A percentile compares a stretch with the other conserved stretches of the same genome.
Conservation (phyloP, 2,113 vertebrate genomes). For the Myocastor coypus region DNA sequence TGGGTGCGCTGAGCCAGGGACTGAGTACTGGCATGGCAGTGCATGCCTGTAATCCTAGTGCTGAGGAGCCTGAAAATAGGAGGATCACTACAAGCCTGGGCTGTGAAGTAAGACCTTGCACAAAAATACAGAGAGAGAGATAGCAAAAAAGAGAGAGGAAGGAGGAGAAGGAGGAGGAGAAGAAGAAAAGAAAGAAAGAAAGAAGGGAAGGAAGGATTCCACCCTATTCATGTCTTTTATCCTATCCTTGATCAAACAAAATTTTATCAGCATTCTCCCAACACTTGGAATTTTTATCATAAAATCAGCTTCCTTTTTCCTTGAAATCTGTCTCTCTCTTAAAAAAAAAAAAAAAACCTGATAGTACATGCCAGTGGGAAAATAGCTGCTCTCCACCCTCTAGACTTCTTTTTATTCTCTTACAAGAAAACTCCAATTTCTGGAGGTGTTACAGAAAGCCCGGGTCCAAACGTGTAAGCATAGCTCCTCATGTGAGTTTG, state of each 20-base stretch:
- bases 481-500: neutral
- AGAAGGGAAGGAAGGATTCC: too few relatives aligned
- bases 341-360: neutral
- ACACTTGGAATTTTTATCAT: slow-evolving; percentile 34
- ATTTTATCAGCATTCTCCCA: slow-evolving; percentile 8
- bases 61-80: too few relatives aligned
- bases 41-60: too few relatives aligned
- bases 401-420: slow-evolving; percentile 46
- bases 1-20: too few relatives aligned
- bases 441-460: slow-evolving; percentile 25
- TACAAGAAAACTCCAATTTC: neutral
- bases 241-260: slow-evolving; percentile 13
- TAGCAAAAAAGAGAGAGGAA: too few relatives aligned
- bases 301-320: slow-evolving; percentile 19
- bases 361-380: neutral
- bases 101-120: too few relatives aligned
- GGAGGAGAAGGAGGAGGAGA: too few relatives aligned
- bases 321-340: neutral
- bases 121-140: too few relatives aligned
- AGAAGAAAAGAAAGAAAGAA: too few relatives aligned
- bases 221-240: slow-evolving; percentile 19
- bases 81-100: too few relatives aligned
- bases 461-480: neutral
- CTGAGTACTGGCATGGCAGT: too few relatives aligned
- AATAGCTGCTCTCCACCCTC: neutral